These are phyloP conservation scores for Hydrotaea cyrtoneurina DNA, from an alignment of 2,888 invertebrate species.

Conservation along the genomic window DNA sequence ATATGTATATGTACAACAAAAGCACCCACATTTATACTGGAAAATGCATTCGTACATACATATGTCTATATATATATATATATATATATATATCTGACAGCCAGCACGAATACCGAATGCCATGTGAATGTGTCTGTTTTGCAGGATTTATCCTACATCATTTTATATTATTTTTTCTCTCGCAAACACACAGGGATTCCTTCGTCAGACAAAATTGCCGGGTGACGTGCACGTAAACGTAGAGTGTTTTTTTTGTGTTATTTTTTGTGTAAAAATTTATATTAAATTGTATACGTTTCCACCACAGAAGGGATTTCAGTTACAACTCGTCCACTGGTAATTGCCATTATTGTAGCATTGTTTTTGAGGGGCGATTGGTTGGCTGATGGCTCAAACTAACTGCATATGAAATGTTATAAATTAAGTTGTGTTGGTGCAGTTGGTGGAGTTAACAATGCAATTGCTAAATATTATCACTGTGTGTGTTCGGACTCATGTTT, in stretches of 20 bases:
- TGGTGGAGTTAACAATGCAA: neutral
- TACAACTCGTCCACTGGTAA: neutral
- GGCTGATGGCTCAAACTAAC: neutral
- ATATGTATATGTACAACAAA: too few relatives aligned
- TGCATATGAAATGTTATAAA: conserved; percentile 3
- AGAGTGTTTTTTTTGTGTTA: neutral
- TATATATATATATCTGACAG: too few relatives aligned
- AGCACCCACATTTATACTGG: neutral
- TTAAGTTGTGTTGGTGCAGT: neutral
- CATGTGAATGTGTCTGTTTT: conserved; percentile 30
- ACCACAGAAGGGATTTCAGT: neutral
- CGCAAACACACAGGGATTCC: neutral
- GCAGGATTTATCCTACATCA: conserved; percentile 8
- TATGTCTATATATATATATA: too few relatives aligned
- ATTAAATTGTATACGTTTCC: conserved; percentile 26
- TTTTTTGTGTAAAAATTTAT: conserved; percentile 13
- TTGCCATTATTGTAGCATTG: neutral
- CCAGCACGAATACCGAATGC: neutral
- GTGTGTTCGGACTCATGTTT: neutral
- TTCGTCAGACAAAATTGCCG: conserved; percentile 4
- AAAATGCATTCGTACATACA: too few relatives aligned
- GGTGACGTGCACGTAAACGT: conserved; percentile 37
- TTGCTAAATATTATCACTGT: neutral
- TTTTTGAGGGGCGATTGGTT: neutral
- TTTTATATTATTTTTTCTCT: neutral